phyloP scores from a whole-genome alignment of 1,140 invertebrate genomes.

The Brachionus asplanchnoidis region DNA sequence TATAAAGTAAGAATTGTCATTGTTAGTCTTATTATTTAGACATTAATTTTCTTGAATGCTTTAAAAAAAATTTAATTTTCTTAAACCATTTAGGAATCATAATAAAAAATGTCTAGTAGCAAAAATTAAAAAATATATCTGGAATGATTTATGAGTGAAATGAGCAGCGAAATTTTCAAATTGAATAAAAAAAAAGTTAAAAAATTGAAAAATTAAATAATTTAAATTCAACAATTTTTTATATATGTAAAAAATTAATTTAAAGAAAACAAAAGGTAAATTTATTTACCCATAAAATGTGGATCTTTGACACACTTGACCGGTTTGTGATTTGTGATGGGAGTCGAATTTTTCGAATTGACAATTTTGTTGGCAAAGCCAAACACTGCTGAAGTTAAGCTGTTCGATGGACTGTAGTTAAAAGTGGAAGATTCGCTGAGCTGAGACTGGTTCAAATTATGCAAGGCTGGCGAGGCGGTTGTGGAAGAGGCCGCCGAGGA shows the following conservation, averaged over 20 bases:
- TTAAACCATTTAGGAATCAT: too few relatives aligned
- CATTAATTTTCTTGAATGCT: too few relatives aligned
- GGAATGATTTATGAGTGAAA: too few relatives aligned
- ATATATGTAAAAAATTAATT: too few relatives aligned
- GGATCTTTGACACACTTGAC: neutral
- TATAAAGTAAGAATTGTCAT: too few relatives aligned
- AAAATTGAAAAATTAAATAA: too few relatives aligned
- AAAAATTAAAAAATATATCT: too few relatives aligned
- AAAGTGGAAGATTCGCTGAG: neutral
- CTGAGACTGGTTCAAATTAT: slow-evolving; percentile 1
- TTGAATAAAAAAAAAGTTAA: too few relatives aligned
- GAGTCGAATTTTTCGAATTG: slow-evolving; percentile 13
- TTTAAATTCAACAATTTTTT: neutral
- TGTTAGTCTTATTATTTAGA: too few relatives aligned
- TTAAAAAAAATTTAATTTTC: too few relatives aligned
- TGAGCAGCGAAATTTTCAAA: too few relatives aligned
- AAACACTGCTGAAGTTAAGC: neutral
- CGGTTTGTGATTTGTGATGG: neutral
- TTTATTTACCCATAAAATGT: neutral
- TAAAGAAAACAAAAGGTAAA: neutral
- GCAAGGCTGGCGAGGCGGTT: slow-evolving; percentile 9
- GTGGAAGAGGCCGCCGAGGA: slow-evolving; percentile 15
- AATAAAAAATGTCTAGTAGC: too few relatives aligned
- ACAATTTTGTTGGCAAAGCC: slow-evolving; percentile 13
- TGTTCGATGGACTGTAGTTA: neutral